These are phyloP conservation scores for Alectura lathami DNA, from an alignment of 2,113 vertebrate genomes.

Conservation along the genomic window DNA sequence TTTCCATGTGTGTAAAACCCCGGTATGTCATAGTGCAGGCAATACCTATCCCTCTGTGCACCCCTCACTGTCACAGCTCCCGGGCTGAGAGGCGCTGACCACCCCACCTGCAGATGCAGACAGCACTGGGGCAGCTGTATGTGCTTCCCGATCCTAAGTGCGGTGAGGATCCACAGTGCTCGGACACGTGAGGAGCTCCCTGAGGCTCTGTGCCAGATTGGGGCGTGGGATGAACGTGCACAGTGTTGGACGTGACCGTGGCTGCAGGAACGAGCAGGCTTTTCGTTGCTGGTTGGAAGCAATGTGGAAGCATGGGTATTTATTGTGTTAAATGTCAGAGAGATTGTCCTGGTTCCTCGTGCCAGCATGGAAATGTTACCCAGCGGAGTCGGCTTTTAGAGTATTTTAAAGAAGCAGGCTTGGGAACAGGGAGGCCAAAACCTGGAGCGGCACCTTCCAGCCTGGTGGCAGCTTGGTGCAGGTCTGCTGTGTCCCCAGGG, in stretches of 20 bases:
- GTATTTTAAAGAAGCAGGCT: background rate
- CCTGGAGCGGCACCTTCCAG: background rate
- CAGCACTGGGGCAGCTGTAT: accelerated
- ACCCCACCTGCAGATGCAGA: accelerated
- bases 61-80: accelerated
- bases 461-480: accelerated
- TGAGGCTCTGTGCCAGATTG: background rate
- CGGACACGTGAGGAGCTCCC: accelerated
- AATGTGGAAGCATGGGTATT: background rate
- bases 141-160: background rate
- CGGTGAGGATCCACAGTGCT: accelerated
- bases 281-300: background rate
- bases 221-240: accelerated
- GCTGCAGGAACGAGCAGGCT: accelerated
- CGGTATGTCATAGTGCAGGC: accelerated
- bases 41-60: accelerated
- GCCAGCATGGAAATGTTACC: background rate
- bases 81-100: accelerated
- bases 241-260: accelerated
- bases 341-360: background rate
- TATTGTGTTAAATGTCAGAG: background rate
- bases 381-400: accelerated
- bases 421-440: background rate
- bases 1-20: accelerated
- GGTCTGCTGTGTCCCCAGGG: accelerated